Percentiles rank a stretch among this genome's conserved stretches.
These are phyloP conservation scores for Trichogramma dendrolimi DNA, from an alignment of 2,888 invertebrate genomes.

Conservation along the genomic window DNA sequence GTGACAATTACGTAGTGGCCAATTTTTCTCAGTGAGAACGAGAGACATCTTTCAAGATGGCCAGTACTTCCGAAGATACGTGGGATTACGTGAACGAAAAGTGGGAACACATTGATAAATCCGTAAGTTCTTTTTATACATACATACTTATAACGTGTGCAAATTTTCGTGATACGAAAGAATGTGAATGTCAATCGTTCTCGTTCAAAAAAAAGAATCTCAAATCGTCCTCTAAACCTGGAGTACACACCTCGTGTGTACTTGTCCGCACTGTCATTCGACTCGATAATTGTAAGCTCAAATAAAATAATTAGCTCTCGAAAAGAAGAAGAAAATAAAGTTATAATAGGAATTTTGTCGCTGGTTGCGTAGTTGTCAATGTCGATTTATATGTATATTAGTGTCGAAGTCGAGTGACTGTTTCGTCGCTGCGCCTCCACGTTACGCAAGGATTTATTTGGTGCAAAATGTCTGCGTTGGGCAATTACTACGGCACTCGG, in stretches of 20 bases:
- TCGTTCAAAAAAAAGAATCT: too few species aligned
- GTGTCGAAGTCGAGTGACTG: not conserved
- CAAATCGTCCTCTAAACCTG: too few species aligned
- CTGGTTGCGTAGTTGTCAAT: constrained; percentile 1
- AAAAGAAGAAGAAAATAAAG: not conserved
- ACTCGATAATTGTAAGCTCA: not conserved
- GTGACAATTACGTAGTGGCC: not conserved
- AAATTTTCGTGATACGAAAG: too few species aligned
- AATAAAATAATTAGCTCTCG: not conserved
- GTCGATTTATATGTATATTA: not conserved
- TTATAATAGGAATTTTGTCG: not conserved
- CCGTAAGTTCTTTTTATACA: constrained; percentile 39
- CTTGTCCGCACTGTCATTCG: not conserved
- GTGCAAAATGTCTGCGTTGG: constrained; percentile 10
- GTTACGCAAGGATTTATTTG: constrained; percentile 17
- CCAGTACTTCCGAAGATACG: constrained; percentile 31
- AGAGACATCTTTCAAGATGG: constrained; percentile 33
- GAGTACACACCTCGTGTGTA: not conserved
- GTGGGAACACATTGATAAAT: constrained; percentile 45
- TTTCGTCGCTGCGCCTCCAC: constrained; percentile 1
- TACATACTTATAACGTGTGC: not conserved
- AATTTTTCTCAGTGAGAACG: not conserved
- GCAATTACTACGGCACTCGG: not conserved
- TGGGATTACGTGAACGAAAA: constrained; percentile 46
- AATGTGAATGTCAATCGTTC: too few species aligned